Percentiles rank a stretch among this genome's conserved stretches.
phyloP scores from a whole-genome alignment of 2,113 vertebrate genomes.

The Anarrhichthys ocellatus region DNA sequence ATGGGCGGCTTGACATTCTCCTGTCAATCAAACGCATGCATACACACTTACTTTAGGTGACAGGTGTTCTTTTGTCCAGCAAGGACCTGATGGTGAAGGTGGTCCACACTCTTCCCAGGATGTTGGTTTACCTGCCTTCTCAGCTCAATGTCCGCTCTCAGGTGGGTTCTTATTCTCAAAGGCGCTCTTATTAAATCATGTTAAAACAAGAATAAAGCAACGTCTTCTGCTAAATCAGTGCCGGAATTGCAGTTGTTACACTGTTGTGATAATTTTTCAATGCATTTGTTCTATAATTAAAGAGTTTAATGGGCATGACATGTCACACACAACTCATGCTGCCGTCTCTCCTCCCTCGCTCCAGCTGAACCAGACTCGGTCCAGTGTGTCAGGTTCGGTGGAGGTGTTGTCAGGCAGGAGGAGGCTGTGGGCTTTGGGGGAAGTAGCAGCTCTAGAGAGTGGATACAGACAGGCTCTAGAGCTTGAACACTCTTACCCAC shows the following conservation, averaged over 20 bases:
- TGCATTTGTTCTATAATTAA: background rate
- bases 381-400: slow-evolving; percentile 68
- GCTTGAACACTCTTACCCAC: slow-evolving; percentile 83
- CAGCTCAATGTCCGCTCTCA: slow-evolving; percentile 79
- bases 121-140: slow-evolving; percentile 76
- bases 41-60: slow-evolving; percentile 9
- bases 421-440: slow-evolving; percentile 72
- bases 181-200: background rate
- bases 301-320: background rate
- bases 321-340: background rate
- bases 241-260: background rate
- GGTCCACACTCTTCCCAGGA: slow-evolving; percentile 80
- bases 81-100: slow-evolving; percentile 84
- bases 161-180: slow-evolving; percentile 60
- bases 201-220: background rate
- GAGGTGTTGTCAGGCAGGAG: slow-evolving; percentile 76
- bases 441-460: slow-evolving; percentile 66
- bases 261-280: background rate
- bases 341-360: background rate
- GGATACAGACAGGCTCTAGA: slow-evolving; percentile 76
- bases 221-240: background rate
- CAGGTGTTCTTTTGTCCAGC: slow-evolving; percentile 73
- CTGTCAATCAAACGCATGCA: background rate
- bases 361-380: slow-evolving; percentile 79
- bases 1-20: background rate